These are phyloP conservation scores for Aplidium turbinatum DNA, from an alignment of 23 tunicate species.

Conservation along the genomic window DNA sequence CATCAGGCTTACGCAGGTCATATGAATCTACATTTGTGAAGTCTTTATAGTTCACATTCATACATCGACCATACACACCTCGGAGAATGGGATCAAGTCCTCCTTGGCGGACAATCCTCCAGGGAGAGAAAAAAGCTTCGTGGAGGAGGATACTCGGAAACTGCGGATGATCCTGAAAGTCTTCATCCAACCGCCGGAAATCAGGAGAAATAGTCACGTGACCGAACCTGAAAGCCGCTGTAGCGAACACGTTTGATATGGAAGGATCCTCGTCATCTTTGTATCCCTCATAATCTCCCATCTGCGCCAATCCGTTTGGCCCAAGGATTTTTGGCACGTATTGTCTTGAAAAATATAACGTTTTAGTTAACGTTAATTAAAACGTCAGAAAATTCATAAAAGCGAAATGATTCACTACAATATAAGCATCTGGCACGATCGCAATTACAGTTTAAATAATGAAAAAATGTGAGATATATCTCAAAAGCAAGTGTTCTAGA, in stretches of 20 bases:
- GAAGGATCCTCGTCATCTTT: conserved; percentile 62
- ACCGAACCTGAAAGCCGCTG: conserved; percentile 99
- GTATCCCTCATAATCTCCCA: conserved; percentile 86
- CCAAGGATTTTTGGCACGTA: conserved; percentile 96
- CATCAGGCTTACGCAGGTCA: too few species aligned
- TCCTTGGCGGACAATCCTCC: conserved; percentile 96
- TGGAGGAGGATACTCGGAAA: conserved; percentile 82
- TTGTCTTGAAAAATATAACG: conserved; percentile 59
- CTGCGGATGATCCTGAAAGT: conserved; percentile 74
- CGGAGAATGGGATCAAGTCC: conserved; percentile 91
- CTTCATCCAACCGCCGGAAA: conserved; percentile 77
- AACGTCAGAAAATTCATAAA: too few species aligned
- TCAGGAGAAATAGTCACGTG: conserved; percentile 94
- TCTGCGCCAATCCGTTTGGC: conserved; percentile 48
- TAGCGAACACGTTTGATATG: conserved; percentile 93
- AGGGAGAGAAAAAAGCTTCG: conserved; percentile 88
- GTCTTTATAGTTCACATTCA: not conserved
- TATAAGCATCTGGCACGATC: too few species aligned
- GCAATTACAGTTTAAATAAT: too few species aligned
- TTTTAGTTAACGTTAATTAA: too few species aligned
- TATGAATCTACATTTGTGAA: too few species aligned
- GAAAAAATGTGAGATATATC: too few species aligned
- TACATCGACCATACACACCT: too few species aligned
- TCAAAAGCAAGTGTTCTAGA: too few species aligned
- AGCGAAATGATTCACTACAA: too few species aligned